A percentile compares a stretch with the other conserved stretches of the same genome.
Evolutionary conservation across 1,140 invertebrate genomes (phyloP).

Genomic region (Psix sp.): DNA sequence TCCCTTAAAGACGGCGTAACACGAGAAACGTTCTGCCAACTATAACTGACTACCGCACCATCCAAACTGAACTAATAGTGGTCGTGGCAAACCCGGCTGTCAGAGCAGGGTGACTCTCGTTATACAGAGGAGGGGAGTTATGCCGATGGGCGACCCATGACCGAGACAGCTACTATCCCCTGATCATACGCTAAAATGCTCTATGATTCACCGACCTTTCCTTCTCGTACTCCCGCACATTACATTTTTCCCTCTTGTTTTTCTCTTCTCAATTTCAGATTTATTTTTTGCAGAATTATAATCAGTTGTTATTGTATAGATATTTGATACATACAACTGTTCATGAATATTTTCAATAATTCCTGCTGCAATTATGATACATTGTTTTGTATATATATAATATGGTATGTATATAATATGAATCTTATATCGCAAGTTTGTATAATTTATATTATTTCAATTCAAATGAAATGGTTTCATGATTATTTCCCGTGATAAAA

Average conservation of each 20-base stretch:
- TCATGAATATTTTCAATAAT: no score
- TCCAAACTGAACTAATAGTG: constrained; percentile 71
- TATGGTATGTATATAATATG: no score
- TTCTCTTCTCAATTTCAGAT: not conserved
- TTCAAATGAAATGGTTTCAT: no score
- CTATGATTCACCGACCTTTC: constrained; percentile 51
- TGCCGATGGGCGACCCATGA: constrained; percentile 53
- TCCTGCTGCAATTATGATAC: no score
- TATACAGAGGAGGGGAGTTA: constrained; percentile 59
- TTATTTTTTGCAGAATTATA: no score
- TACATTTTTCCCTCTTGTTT: not conserved
- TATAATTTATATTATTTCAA: no score
- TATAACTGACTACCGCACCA: constrained; percentile 70
- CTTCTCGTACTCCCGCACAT: constrained; percentile 1
- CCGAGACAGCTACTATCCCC: constrained; percentile 56
- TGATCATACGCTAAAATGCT: constrained; percentile 57
- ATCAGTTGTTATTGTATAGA: no score
- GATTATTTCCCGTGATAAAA: no score
- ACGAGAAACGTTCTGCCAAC: constrained; percentile 68
- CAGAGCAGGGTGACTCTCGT: constrained; percentile 62
- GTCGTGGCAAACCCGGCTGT: constrained; percentile 63
- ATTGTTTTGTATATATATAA: no score
- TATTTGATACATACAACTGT: no score
- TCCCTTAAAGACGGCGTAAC: constrained; percentile 55
- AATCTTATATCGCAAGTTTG: no score